Base-by-base conservation (phyloP, 2,888 invertebrate species). In the Trichacis sp. region DNA sequence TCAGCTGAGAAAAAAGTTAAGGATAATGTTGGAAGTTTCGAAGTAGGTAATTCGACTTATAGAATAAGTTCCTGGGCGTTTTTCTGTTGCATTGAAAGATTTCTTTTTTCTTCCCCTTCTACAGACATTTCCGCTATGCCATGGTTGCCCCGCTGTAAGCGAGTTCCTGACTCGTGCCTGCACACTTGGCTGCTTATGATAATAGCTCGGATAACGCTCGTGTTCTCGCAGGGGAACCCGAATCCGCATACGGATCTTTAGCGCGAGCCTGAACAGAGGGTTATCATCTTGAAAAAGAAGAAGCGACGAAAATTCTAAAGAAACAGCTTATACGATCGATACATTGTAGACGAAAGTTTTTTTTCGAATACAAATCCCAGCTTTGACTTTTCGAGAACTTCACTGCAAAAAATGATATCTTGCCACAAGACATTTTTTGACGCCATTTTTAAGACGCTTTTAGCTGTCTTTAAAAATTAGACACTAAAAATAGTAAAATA, bases 141-240 rank as follows among this genome's bases (percentile, higher is more conserved):
- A 64, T 53, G 68, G 58, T 58, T 57, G 57, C 68, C 64, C 60
- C 61, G 49, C 68, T 52, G 68, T 52, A 68, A 64, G 64, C 68
- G 60, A 61, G 58, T 69, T 65, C 71, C 66, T 74, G 79, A 74
- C 79, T 75, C 79, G 79, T 79, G 79, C 77, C 78, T 73, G 69
- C 72, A 73, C 79, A 75, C 77, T 76, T 71, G 75, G 77, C 73
- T 79, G 78, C 72, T 52, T 73, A 70, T 75, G 79, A 79, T 79
- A 75, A 80, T 79, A 74, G 74, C 66, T 63, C 69, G 63, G 73
- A 76, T 75, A 73, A 69, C 70, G 66, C 66, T 49, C 68, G 62
- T 68, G 66, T 61, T 64, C 63, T 58, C 72, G 54, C 60, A 67
- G 60, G 70, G 69, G 68, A 66, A 65, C 43, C 59, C 51, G 52